Base-by-base conservation (phyloP, 2,888 invertebrate genomes). In the Prosapia bicincta region DNA sequence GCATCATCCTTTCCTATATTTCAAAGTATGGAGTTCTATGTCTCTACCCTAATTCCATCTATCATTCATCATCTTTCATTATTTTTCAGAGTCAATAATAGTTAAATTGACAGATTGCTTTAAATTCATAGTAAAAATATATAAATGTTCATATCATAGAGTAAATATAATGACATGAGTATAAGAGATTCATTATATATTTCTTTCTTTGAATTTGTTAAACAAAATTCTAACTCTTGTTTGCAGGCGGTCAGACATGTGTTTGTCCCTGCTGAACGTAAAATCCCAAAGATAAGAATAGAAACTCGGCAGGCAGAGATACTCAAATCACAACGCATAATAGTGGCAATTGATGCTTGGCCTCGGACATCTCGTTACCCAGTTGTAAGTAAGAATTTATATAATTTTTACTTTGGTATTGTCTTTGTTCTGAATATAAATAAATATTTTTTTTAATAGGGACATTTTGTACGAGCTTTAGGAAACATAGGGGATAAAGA, bases 321-420 rank as follows among this genome's bases (percentile, higher is more conserved):
- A 76, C 86, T 98, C 74, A 89, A 89, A 23, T 90, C 91, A 38
- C 96, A 98, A 83, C 90, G 98, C 76, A 94, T 99, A 69, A 92
- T 99, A 15, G 98, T 99, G 0, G 95, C 97, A 0, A 94, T 99
- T 65, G 99, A 99, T 86, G 92, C 93, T 2, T 99, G 99, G 99
- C 98, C 98, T 0, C 87, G 95, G 72, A 92, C 93, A 84, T 97
- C 97, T 1, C 90, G 96, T 73, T 97, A 97, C 85, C 98, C 98
- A 0, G 89, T 93, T 83, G 89, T 90, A 84, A 83, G 84, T 82
- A 26, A 75, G 9, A 30, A 30, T 30, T 30, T 6, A 30, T 6
- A 30, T 30, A 30, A 30, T 30, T 30, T 69, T 72, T 26, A 23
- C 38, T 71, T 28, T 15, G 26, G 10, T 66, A 54, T 0, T 43